Base-by-base conservation (phyloP, 37 sponge, comb jelly and placozoan species). In the Diacarnus erythraeanus region DNA sequence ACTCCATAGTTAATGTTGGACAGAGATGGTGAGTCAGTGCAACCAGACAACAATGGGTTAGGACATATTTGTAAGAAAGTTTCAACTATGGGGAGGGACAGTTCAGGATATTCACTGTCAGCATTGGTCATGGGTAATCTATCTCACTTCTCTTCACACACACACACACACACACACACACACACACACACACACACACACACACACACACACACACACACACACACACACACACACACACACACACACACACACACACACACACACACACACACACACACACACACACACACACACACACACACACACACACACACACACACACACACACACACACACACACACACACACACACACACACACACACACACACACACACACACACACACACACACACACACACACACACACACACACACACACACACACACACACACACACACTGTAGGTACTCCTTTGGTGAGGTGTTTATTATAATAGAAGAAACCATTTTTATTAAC, bases 1-100 rank as follows among this genome's bases (percentile, higher is more conserved):
- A 96, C 74, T 96, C 96, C 38, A 23, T 96, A 0, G 90, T 92
- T 73, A 90, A 80, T 56, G 93, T 96, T 9, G 96, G 96, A 42
- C 96, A 96, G 74, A 79, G 64, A 42, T 96, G 96, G 96, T 94
- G 59, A 38, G 83, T 33, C n/a, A n/a, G n/a, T n/a, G n/a, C n/a
- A n/a, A n/a, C n/a, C n/a, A n/a, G n/a, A n/a, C n/a, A n/a, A n/a
- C n/a, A n/a, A n/a, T n/a, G n/a, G n/a, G n/a, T n/a, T n/a, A n/a
- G n/a, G n/a, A n/a, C n/a, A n/a, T n/a, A n/a, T n/a, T n/a, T n/a
- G n/a, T n/a, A n/a, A n/a, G n/a, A n/a, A n/a, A n/a, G n/a, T n/a
- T n/a, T n/a, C n/a, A n/a, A n/a, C n/a, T n/a, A n/a, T n/a, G n/a
- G n/a, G n/a, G n/a, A n/a, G n/a, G n/a, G n/a, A n/a, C n/a, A n/a